phyloP scores from a whole-genome alignment of 2,797 vertebrate genomes.

The Jordanella pulchra region DNA sequence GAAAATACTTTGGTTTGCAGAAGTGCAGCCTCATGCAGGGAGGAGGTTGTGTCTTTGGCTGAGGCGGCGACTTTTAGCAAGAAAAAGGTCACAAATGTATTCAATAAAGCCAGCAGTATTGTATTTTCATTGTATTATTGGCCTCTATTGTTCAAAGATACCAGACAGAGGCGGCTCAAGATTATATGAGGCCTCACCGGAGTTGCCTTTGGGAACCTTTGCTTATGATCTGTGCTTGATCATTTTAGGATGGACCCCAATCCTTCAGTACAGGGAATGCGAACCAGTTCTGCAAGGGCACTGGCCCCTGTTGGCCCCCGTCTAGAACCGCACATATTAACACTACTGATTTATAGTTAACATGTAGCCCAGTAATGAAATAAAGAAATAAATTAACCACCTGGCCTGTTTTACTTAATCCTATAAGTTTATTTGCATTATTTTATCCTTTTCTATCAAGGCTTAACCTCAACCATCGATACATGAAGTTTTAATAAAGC shows the following conservation, averaged over 20 bases:
- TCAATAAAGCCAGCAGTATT: slow-evolving; percentile 1
- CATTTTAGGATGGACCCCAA: not conserved
- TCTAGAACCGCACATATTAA: not conserved
- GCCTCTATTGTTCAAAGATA: slow-evolving; percentile 26
- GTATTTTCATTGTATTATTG: slow-evolving; percentile 1
- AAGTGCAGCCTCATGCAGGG: slow-evolving; percentile 58
- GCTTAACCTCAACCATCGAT: not conserved
- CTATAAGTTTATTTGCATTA: not conserved
- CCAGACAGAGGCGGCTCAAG: not conserved
- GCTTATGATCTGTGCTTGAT: not conserved
- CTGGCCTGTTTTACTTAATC: not conserved
- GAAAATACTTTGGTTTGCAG: slow-evolving; percentile 27
- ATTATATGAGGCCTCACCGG: not conserved
- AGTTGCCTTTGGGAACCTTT: not conserved
- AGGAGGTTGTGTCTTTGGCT: slow-evolving; percentile 36
- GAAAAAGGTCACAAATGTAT: slow-evolving; percentile 38
- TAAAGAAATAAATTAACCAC: not conserved
- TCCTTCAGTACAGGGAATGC: no score
- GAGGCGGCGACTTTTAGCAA: slow-evolving; percentile 15
- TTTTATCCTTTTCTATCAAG: not conserved
- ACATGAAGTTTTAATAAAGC: not conserved
- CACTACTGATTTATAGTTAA: not conserved
- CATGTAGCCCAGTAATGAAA: not conserved
- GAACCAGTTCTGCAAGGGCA: no score
- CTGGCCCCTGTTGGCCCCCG: no score